phyloP scores from a whole-genome alignment of 2,888 invertebrate genomes.

The Taenaris catops region DNA sequence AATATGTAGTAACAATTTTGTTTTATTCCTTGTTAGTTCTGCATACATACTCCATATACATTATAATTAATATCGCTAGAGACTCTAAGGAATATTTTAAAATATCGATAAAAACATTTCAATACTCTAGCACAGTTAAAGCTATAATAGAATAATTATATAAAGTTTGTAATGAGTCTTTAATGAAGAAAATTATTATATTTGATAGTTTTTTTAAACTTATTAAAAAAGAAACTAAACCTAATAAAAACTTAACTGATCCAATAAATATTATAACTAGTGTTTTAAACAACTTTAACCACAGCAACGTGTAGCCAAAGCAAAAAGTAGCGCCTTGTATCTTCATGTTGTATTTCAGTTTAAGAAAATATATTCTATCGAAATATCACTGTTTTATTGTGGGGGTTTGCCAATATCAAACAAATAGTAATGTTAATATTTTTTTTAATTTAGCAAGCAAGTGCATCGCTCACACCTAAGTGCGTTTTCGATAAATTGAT shows the following conservation, averaged over 20 bases:
- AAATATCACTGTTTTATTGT: conserved; percentile 60
- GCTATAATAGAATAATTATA: conserved; percentile 12
- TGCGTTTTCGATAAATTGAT: conserved; percentile 44
- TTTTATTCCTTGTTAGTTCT: conserved; percentile 10
- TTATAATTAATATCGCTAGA: conserved; percentile 8
- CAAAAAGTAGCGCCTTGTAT: conserved; percentile 47
- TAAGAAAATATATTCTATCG: conserved; percentile 37
- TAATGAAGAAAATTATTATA: conserved; percentile 1
- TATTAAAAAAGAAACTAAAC: conserved; percentile 24
- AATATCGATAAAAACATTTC: conserved; percentile 29
- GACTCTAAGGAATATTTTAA: conserved; percentile 13
- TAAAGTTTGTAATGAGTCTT: neutral
- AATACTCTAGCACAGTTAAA: conserved; percentile 22
- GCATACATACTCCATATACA: conserved; percentile 16
- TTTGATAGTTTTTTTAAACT: conserved; percentile 1
- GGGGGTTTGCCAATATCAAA: conserved; percentile 77
- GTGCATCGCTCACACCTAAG: conserved; percentile 62
- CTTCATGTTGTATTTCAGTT: conserved; percentile 22
- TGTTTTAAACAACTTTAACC: conserved; percentile 31
- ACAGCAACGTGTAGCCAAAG: conserved; percentile 69
- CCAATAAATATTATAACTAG: conserved; percentile 31
- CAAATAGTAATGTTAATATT: conserved; percentile 47
- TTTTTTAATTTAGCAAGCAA: conserved; percentile 47
- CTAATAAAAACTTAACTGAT: conserved; percentile 33
- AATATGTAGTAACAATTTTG: conserved; percentile 27